These are phyloP conservation scores for Meta bourneti DNA, from an alignment of 2,888 invertebrate species.

Conservation along the genomic window DNA sequence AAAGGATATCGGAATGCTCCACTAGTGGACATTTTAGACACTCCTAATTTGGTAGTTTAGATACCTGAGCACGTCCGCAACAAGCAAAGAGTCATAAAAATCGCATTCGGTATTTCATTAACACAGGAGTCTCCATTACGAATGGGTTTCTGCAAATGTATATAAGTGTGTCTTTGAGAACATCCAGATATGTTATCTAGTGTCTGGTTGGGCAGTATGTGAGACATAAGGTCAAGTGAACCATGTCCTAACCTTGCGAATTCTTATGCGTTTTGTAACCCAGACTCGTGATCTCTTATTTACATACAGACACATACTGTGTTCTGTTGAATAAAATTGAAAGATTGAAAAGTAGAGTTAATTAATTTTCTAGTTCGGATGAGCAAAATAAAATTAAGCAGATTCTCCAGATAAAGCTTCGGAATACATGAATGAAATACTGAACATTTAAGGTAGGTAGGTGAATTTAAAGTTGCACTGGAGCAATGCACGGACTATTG, in stretches of 20 bases:
- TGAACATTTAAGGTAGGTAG: too few species aligned
- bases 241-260: not conserved
- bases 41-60: constrained; percentile 5
- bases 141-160: not conserved
- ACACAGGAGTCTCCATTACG: not conserved
- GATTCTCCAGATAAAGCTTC: too few species aligned
- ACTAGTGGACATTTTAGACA: not conserved
- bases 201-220: not conserved
- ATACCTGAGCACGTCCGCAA: not conserved
- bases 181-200: not conserved
- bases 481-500: too few species aligned
- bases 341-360: too few species aligned
- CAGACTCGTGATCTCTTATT: not conserved
- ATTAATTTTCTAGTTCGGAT: too few species aligned
- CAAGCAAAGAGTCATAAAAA: not conserved
- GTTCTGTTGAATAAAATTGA: too few species aligned
- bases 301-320: not conserved
- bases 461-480: too few species aligned
- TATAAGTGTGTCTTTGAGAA: constrained; percentile 17
- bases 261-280: not conserved
- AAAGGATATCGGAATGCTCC: not conserved
- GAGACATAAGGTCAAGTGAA: not conserved
- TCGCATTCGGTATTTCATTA: not conserved
- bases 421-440: too few species aligned
- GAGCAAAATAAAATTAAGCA: too few species aligned